Percentiles rank a stretch among this genome's conserved stretches.
These are phyloP conservation scores for Heteractis magnifica DNA, from an alignment of 92 coral and sea anemone species.

Conservation along the genomic window DNA sequence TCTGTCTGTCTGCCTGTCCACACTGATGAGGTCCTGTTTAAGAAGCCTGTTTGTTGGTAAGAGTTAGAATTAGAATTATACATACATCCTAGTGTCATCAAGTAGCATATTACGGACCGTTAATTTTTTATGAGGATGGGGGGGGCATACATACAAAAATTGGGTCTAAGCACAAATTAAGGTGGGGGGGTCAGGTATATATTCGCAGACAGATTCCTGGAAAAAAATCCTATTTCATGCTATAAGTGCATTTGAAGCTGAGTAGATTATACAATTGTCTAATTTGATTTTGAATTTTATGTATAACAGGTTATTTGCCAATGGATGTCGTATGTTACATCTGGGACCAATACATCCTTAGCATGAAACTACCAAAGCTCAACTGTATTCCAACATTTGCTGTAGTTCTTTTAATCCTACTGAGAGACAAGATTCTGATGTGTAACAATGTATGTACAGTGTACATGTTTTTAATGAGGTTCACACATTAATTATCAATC, in stretches of 20 bases:
- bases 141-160: too few relatives aligned
- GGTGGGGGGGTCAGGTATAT: too few relatives aligned
- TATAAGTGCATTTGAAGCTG: too few relatives aligned
- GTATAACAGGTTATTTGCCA: slow-evolving; percentile 56
- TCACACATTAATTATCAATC: neutral
- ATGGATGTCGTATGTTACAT: slow-evolving; percentile 79
- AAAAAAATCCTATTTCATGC: too few relatives aligned
- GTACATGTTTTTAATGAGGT: neutral
- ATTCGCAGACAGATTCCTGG: too few relatives aligned
- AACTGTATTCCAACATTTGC: slow-evolving; percentile 66
- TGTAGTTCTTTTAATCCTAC: slow-evolving; percentile 54
- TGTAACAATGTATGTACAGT: slow-evolving; percentile 65
- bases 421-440: slow-evolving; percentile 48
- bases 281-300: neutral
- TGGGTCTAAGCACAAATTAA: too few relatives aligned
- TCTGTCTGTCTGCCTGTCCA: slow-evolving; percentile 49
- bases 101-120: too few relatives aligned
- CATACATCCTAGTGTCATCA: too few relatives aligned
- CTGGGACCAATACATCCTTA: slow-evolving; percentile 79
- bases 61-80: neutral
- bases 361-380: slow-evolving; percentile 56
- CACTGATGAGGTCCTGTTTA: slow-evolving; percentile 60
- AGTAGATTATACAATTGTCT: too few relatives aligned
- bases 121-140: too few relatives aligned
- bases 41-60: slow-evolving; percentile 83